Base-by-base conservation (phyloP, 2,888 invertebrate species). In the Cataglyphis livida region DNA sequence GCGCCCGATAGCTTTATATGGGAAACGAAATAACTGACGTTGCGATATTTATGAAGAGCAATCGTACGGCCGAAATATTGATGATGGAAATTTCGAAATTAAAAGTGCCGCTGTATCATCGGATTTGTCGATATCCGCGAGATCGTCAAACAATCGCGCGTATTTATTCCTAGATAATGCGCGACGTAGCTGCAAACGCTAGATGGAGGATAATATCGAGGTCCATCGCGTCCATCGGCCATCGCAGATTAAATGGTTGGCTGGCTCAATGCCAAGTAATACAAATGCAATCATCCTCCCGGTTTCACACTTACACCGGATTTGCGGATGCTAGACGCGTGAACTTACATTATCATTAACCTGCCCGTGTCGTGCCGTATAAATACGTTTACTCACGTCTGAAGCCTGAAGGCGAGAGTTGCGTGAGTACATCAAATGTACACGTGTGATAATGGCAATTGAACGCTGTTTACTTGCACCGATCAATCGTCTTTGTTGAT, bases 341-440 rank as follows among this genome's bases (percentile, higher is more conserved):
- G 88, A 90, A 91, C 90, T 91, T 88, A 85, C 90, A 91, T 91
- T 90, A 91, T 90, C 91, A 90, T 91, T 90, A 91, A 89, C 84
- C 86, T 84, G 25, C 82, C 74, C 68, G 62, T 51, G 64, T 35
- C 57, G 73, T 35, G 28, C 28, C 82, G 57, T 83, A 84, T 73
- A 84, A 90, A 89, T 84, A 85, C 84, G 85, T 90, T 87, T 90
- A 78, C 81, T 61, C 54, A 59, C 57, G 38, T 83, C 70, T 61
- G 21, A 68, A 73, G 82, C 70, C 84, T 85, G 73, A 66, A 82
- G 76, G 82, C 48, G 85, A 66, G 85, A 74, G 64, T 66, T 41
- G 68, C 79, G 66, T 71, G 76, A 85, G 68, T 74, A 81, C 85
- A 86, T 90, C 90, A 90, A 90, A 89, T 86, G 85, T 87, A 83